A percentile compares a stretch with the other conserved stretches of the same genome.
phyloP scores from a whole-genome alignment of 2,113 vertebrate species.

The Cercopithecus mona region DNA sequence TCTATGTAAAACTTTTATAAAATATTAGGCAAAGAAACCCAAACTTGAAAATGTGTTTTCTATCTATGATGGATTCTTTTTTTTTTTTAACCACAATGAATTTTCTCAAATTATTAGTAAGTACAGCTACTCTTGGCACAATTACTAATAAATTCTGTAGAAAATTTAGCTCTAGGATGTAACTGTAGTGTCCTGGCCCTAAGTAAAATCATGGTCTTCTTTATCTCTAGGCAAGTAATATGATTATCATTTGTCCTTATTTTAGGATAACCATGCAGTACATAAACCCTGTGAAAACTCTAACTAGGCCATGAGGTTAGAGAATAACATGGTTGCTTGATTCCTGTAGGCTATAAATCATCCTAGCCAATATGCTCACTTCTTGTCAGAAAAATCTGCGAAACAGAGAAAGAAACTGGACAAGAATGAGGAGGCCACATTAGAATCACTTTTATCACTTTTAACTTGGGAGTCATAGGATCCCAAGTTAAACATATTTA shows the following conservation, averaged over 20 bases:
- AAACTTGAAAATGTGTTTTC: constrained; percentile 27
- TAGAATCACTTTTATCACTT: constrained; percentile 5
- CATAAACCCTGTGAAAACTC: not conserved
- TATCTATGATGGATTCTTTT: not conserved
- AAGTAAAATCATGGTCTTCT: not conserved
- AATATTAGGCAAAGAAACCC: constrained; percentile 27
- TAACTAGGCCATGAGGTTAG: not conserved
- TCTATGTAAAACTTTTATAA: constrained; percentile 21
- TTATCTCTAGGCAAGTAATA: not conserved
- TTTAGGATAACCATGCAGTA: constrained; percentile 1
- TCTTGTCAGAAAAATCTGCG: not conserved
- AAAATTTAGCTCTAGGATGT: not conserved
- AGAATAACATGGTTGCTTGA: not conserved
- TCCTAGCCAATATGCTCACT: not conserved
- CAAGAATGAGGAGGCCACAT: not conserved
- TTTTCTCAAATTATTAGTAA: constrained; percentile 34
- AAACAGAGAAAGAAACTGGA: not conserved
- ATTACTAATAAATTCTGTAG: not conserved
- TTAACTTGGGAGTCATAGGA: not conserved
- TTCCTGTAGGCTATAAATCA: not conserved
- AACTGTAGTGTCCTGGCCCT: not conserved
- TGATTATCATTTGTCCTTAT: constrained; percentile 38
- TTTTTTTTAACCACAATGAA: not conserved
- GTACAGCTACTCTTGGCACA: not conserved
- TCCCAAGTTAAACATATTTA: not conserved